Evolutionary conservation across 2,113 vertebrate species (phyloP), one percentile per base, ranked within the genome.

Genomic region (Potamarius usumacintae): DNA sequence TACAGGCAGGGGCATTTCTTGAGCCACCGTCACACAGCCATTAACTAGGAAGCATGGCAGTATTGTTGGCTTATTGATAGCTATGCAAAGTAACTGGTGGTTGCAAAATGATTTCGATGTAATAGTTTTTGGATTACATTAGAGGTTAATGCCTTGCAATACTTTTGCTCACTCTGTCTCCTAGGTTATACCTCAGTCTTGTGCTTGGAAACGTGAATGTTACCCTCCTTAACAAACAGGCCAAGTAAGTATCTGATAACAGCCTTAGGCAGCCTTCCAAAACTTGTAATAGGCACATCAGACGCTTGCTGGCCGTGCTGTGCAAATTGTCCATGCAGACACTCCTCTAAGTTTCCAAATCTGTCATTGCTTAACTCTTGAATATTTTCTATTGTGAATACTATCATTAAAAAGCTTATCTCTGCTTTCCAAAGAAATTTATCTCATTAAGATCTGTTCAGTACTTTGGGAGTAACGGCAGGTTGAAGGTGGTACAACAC

Each of bases 151-250:
- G n/a, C 18, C n/a, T 57, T 80, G n/a, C n/a, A 58, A 30, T 80
- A 9, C n/a, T 30, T 80, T 18, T 27, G 2, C 11, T 22, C 3
- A 12, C 7, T 88, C 14, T 67, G 82, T 82, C 78, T 90, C 85
- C 63, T 85, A 99, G 98, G 94, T 94, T 99, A 90, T 99, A 99
- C 93, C 96, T 99, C 93, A 97, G 87, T 88, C 97, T 99, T 57
- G 98, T 99, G 87, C 94, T 99, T 0, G 98, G 98, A 90, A 99
- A 98, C 0, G 96, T 99, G 92, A 99, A 99, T 0, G 96, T 99
- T 53, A 99, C 97, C 0, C 97, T 99, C 85, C 96, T 99, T 92
- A 98, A 97, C 96, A 98, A 99, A 89, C 97, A 97, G 91, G 94
- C 98, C 77, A 99, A 99, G 98, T 99, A 95, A 93, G 94, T 84